Conservation (phyloP, 2,113 vertebrate species). For the Cettia cetti region DNA sequence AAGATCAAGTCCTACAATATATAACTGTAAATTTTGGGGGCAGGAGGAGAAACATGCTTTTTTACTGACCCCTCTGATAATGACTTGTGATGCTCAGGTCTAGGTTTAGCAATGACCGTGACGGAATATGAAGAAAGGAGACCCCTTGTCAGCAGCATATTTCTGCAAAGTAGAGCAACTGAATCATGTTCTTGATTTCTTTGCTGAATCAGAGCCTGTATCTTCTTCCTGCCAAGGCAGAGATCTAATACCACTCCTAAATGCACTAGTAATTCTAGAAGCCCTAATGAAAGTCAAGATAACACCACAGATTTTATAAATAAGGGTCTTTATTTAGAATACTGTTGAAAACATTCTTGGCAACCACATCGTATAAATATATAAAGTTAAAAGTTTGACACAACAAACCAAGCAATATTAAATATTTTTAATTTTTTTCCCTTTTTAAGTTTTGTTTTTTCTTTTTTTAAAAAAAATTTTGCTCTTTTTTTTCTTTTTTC, state of each 20-base stretch:
- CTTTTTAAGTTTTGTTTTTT: background rate
- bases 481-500: no score
- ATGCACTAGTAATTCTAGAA: conserved; percentile 57
- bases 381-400: conserved; percentile 89
- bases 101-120: background rate
- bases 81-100: background rate
- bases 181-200: conserved; percentile 6
- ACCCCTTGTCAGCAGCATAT: background rate
- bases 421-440: conserved; percentile 71
- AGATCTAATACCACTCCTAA: conserved; percentile 17
- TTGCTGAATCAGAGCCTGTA: conserved; percentile 42
- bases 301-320: conserved; percentile 81
- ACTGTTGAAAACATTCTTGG: conserved; percentile 70
- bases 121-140: background rate
- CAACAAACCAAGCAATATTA: conserved; percentile 90
- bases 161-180: background rate
- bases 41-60: background rate
- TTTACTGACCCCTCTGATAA: background rate
- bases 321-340: conserved; percentile 86
- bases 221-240: conserved; percentile 50
- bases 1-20: background rate
- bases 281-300: conserved; percentile 39
- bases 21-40: background rate
- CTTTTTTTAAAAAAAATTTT: no score
- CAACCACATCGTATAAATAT: conserved; percentile 92